Base-by-base conservation (phyloP, 2,113 vertebrate species). In the Junco hyemalis region DNA sequence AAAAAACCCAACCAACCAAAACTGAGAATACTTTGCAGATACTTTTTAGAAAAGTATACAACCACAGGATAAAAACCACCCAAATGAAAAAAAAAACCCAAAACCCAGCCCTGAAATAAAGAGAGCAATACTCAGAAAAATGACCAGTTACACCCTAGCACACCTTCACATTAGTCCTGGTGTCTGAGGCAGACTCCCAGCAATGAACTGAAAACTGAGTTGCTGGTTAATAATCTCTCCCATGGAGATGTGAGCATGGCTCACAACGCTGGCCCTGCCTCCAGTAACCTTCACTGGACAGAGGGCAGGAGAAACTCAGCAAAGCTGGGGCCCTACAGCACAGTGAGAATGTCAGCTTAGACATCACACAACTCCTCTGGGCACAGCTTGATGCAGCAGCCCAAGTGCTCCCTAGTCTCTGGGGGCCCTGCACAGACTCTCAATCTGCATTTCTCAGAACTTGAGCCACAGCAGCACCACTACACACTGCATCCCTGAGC, bases 161-260 rank as follows among this genome's bases (percentile, higher is more conserved):
- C 42, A 80, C 35, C 53, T 91, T 65, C 69, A 44, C 10, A 7
- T 42, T 9, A 53, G 59, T n/a, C 59, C 59, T 71, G 61, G 45
- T 84, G 17, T 47, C 61, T 59, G 45, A 73, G 33, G 57, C 61
- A 86, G 83, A 47, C 28, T n/a, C 63, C 33, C 29, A 47, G 10
- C 8, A 90, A 42, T 20, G 18, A 66, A 47, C 35, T 12, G 35
- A 51, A 64, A 60, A 31, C n/a, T 3, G 40, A 48, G 66, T 12
- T 60, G 29, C 53, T 72, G 68, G 38, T 77, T 82, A 80, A 3
- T 14, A 69, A 60, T 35, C 38, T 71, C 44, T 71, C 54, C 63
- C 2, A 2, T 0, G 38, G 40, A 44, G 22, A 45, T 33, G 0
- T 12, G 53, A 64, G 25, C 18, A 22, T 0, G 5, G 44, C 48